Evolutionary conservation across 2,888 invertebrate genomes (phyloP), one percentile per base, ranked within the genome.

Genomic region (Barypeithes pellucidus): DNA sequence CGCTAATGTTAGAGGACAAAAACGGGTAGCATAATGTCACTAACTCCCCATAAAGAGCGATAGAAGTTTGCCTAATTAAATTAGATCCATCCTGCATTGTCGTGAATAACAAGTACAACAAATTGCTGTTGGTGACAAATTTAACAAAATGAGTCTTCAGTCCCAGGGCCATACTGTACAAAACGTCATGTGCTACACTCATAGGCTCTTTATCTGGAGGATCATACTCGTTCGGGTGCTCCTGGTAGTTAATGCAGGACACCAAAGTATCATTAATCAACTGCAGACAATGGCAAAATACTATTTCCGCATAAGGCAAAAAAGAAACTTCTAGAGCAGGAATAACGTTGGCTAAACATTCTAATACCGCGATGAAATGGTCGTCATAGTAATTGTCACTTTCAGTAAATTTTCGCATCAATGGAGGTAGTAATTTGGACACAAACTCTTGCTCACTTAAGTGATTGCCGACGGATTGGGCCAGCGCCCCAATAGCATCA

Each of bases 1-100:
- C 96, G 70, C 93, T 92, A 87, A 98, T 96, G 84, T 98, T 98
- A 81, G 96, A 95, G 63, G 93, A 92, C 87, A 98, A 94, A 86
- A 94, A 96, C 0, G 97, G 96, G 84, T 92, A 93, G 83, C 93
- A 93, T 14, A 93, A 90, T 81, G 92, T 92, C 11, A 92, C 91
- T 65, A 94, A 86, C 85, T 94, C 94, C 12, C 94, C 94, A 43
- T 94, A 88, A n/a, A 94, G 85, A 33, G 93, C 94, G 83, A 94
- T 92, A 5, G 92, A 91, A 77, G 92, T 92, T 84, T 94, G 93
- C 73, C 93, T 85, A 39, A 94, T 93, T 85, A 93, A 91, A 54
- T 91, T 90, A 86, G 91, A 90, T 2, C 90, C 89, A 83, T 94
- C 93, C 88, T 92, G 91, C 89, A 93, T 91, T 75, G 92, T 92